Conservation (phyloP, 2,113 vertebrate species). For the Hiodon tergisus region DNA sequence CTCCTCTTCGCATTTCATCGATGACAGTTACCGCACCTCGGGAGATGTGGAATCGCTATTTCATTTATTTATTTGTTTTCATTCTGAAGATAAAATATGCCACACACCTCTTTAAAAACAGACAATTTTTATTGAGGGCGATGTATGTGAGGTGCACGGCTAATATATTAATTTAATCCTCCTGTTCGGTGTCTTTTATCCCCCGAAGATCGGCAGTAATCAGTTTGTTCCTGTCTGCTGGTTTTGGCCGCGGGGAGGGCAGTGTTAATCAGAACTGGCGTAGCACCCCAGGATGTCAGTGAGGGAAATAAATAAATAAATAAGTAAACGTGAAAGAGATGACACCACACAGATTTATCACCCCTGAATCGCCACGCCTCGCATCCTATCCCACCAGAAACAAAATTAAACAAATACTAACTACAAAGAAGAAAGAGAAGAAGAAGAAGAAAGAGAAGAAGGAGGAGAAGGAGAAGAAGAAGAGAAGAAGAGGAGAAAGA, state of each 20-base stretch:
- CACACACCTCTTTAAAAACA: slow-evolving; percentile 28
- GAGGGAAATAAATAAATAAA: background rate
- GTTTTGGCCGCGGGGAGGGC: slow-evolving; percentile 55
- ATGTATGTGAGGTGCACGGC: slow-evolving; percentile 37
- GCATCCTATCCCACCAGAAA: slow-evolving; percentile 27
- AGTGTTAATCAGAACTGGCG: slow-evolving; percentile 64
- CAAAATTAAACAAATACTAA: slow-evolving; percentile 46
- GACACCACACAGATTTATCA: slow-evolving; percentile 65
- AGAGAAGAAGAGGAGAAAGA: too few species aligned
- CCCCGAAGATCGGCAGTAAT: slow-evolving; percentile 67
- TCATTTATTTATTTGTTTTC: slow-evolving; percentile 61
- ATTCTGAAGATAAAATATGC: slow-evolving; percentile 51
- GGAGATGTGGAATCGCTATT: slow-evolving; percentile 48
- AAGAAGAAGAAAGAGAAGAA: background rate
- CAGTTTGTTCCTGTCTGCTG: slow-evolving; percentile 69
- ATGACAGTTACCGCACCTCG: slow-evolving; percentile 60
- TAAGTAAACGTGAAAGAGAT: slow-evolving; percentile 45
- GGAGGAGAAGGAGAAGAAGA: too few species aligned
- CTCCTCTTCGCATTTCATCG: slow-evolving; percentile 59
- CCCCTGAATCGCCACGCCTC: slow-evolving; percentile 39
- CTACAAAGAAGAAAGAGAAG: slow-evolving; percentile 33
- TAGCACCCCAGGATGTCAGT: slow-evolving; percentile 43
- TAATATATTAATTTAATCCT: slow-evolving; percentile 70
- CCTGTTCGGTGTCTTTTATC: slow-evolving; percentile 63
- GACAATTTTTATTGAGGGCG: slow-evolving; percentile 41